These are phyloP conservation scores for Apocrypta bakeri DNA, from an alignment of 1,140 invertebrate genomes.

Conservation along the genomic window DNA sequence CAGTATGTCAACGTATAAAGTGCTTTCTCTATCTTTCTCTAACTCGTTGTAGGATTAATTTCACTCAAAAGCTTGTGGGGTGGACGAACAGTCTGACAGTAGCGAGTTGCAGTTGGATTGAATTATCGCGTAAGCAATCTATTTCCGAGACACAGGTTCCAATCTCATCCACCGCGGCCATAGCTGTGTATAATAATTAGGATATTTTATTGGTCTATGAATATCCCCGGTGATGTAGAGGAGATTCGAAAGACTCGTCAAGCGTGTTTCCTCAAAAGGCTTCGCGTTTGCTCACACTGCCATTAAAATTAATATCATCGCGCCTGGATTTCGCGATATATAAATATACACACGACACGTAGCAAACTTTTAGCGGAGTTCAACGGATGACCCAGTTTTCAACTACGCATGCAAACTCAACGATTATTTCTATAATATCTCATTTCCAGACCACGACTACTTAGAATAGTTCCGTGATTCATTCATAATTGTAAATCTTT, in stretches of 20 bases:
- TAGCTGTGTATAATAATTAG: neutral
- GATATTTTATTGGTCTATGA: neutral
- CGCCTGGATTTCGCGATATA: neutral
- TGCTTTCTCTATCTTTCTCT: neutral
- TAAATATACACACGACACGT: neutral
- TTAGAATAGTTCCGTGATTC: neutral
- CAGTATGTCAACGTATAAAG: no score
- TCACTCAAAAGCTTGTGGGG: neutral
- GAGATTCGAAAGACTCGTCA: neutral
- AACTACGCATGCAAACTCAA: neutral
- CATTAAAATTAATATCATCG: neutral
- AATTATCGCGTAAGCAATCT: constrained; percentile 19
- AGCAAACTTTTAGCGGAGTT: no score
- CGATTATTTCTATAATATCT: neutral
- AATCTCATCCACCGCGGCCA: neutral
- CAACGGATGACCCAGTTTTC: neutral
- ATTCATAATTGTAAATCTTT: neutral
- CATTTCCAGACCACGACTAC: neutral
- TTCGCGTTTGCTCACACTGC: no score
- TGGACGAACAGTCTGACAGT: neutral
- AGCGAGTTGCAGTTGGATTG: neutral
- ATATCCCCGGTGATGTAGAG: neutral
- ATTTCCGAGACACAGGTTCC: neutral
- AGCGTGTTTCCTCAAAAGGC: no score
- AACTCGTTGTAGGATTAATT: constrained; percentile 4